Evolutionary conservation across 1,140 invertebrate species (phyloP).

Genomic region (Cyphomyrmex costatus): DNA sequence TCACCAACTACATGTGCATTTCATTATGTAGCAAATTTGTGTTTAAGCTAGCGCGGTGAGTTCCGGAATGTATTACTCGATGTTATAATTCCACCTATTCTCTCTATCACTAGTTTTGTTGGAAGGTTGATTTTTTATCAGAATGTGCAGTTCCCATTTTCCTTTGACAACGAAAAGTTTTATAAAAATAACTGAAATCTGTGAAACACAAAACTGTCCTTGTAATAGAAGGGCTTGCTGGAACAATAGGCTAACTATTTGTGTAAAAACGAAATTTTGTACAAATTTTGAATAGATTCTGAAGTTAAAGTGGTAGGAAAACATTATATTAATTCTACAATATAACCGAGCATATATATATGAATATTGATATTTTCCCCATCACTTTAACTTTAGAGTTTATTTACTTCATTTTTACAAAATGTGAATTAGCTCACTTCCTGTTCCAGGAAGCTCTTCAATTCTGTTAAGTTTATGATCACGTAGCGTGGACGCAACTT

Average conservation of each 20-base stretch:
- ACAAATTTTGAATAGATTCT: no score
- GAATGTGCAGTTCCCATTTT: not conserved
- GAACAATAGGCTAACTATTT: no score
- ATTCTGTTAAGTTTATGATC: not conserved
- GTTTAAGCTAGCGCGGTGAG: slow-evolving; percentile 38
- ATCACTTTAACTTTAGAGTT: no score
- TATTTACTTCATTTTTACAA: no score
- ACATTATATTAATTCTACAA: no score
- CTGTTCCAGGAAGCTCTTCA: not conserved
- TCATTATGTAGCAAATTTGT: slow-evolving; percentile 27
- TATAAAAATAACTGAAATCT: not conserved
- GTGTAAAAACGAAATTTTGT: no score
- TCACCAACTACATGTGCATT: not conserved
- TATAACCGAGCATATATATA: no score
- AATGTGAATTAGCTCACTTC: no score
- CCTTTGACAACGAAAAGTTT: slow-evolving; percentile 8
- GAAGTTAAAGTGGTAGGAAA: no score
- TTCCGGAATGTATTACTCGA: slow-evolving; percentile 16
- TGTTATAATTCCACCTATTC: slow-evolving; percentile 20
- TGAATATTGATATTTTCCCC: no score
- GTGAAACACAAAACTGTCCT: not conserved
- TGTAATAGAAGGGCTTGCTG: no score
- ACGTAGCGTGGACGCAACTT: not conserved
- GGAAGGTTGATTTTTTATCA: not conserved
- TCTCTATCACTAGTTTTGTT: not conserved